Evolutionary conservation across 1,140 invertebrate species (phyloP).

Genomic region (Temnothorax longispinosus): DNA sequence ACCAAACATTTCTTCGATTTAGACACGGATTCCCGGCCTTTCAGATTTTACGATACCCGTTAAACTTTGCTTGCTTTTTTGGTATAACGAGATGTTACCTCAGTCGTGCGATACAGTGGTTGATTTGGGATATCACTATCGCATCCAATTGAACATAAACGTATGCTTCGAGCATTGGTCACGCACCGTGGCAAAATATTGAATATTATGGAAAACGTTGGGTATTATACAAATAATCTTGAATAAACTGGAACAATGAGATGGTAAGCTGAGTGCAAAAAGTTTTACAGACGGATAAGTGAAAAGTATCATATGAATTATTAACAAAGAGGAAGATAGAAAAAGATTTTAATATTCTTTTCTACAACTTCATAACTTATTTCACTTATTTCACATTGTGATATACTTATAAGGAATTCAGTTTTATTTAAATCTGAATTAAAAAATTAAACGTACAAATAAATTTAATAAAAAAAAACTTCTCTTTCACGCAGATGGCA

Average conservation of each 20-base stretch:
- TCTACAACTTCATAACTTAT: conserved; percentile 2
- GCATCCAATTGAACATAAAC: not conserved
- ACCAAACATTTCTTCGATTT: conserved; percentile 56
- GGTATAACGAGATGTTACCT: not conserved
- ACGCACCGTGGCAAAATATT: not conserved
- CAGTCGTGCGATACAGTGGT: not conserved
- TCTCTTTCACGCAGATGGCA: not conserved
- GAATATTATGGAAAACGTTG: conserved; percentile 21
- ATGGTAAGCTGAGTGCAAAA: conserved; percentile 29
- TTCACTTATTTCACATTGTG: not conserved
- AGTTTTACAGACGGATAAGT: conserved; percentile 26
- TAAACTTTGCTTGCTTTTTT: conserved; percentile 22
- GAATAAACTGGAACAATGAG: conserved; percentile 27
- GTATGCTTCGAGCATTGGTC: not conserved
- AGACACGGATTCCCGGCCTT: conserved; percentile 1
- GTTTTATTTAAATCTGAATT: not conserved
- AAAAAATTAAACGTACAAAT: conserved; percentile 1
- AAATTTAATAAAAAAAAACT: conserved; percentile 4
- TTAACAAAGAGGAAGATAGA: not conserved
- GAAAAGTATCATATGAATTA: conserved; percentile 26
- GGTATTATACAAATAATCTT: conserved; percentile 42
- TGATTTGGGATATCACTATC: not conserved
- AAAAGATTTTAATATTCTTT: conserved; percentile 36
- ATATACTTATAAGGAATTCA: not conserved
- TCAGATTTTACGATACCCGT: conserved; percentile 22